Percentiles rank a stretch among this genome's conserved stretches.
phyloP scores from a whole-genome alignment of 1,140 invertebrate genomes.

The Apis laboriosa region DNA sequence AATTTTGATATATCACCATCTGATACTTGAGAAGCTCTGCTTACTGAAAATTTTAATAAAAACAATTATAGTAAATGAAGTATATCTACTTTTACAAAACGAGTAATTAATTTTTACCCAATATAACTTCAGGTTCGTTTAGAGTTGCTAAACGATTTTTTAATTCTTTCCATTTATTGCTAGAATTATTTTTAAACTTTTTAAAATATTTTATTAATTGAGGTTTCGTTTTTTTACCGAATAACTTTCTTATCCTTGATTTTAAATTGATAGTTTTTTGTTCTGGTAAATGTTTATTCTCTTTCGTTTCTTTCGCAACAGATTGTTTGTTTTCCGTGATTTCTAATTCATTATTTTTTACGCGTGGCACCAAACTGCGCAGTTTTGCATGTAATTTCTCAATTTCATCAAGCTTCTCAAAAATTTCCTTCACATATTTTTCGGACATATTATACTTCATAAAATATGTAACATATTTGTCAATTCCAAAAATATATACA shows the following conservation, averaged over 20 bases:
- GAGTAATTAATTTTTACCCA: conserved; percentile 11
- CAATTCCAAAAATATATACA: conserved; percentile 24
- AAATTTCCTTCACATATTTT: conserved; percentile 36
- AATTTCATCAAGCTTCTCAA: conserved; percentile 59
- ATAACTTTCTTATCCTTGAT: neutral
- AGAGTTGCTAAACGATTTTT: neutral
- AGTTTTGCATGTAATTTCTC: conserved; percentile 60
- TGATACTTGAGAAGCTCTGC: conserved; percentile 3
- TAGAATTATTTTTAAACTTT: neutral
- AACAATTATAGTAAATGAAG: no score
- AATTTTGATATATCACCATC: neutral
- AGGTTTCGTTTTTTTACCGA: neutral
- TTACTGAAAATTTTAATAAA: conserved; percentile 16
- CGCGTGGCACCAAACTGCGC: conserved; percentile 40
- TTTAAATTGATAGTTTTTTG: neutral
- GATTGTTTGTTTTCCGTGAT: neutral
- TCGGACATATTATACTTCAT: conserved; percentile 27
- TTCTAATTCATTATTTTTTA: neutral
- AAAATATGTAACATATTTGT: neutral
- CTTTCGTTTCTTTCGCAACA: neutral
- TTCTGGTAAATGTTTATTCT: neutral
- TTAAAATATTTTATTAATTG: neutral
- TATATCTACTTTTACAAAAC: neutral
- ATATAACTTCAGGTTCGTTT: neutral
- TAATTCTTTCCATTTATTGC: neutral